Evolutionary conservation across 1,140 invertebrate genomes (phyloP), one percentile per base, ranked within the genome.

Genomic region (Anagrus nilaparvatae): DNA sequence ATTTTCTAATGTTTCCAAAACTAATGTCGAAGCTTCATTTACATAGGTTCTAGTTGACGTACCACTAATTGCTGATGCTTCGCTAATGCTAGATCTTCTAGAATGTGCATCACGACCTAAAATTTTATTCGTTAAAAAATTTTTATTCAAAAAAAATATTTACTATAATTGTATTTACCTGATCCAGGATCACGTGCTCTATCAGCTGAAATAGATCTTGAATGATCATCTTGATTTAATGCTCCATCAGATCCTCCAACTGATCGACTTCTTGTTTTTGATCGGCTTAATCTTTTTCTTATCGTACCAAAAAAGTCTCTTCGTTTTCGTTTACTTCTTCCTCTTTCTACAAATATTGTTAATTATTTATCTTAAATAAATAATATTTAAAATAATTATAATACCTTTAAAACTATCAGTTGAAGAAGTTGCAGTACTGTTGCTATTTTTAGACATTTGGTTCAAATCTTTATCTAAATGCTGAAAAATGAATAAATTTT

Each of bases 271-370:
- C 86, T 76, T 43, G 78, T 82, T 56, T 87, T 86, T 16, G 85
- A 89, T 51, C 84, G 74, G 47, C 84, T 82, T 21, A 87, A 71
- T 58, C 89, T 76, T 63, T 84, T 79, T 63, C 84, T 85, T 50
- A 95, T 82, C 13, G 87, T 91, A 6, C 86, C 87, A 62, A 95
- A 92, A 71, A 95, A 91, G 61, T 92, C 88, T 56, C 87, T 72
- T 57, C 80, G 79, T 66, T 84, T 83, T 53, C 65, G 67, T 48
- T 75, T 60, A 43, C 75, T 71, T 35, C 79, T 71, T 24, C 82
- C 82, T 53, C 82, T 71, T 55, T 88, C 77, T 72, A 62, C 18
- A 37, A 39, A 32, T 17, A 5, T 8, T 32, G 3, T 18, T 5
- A 5, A 12, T 12, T 28, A 40, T 20, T 40, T 31, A 30, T 30